Evolutionary conservation across 2,888 invertebrate species (phyloP), one percentile per base, ranked within the genome.

Genomic region (Blomia tropicalis): DNA sequence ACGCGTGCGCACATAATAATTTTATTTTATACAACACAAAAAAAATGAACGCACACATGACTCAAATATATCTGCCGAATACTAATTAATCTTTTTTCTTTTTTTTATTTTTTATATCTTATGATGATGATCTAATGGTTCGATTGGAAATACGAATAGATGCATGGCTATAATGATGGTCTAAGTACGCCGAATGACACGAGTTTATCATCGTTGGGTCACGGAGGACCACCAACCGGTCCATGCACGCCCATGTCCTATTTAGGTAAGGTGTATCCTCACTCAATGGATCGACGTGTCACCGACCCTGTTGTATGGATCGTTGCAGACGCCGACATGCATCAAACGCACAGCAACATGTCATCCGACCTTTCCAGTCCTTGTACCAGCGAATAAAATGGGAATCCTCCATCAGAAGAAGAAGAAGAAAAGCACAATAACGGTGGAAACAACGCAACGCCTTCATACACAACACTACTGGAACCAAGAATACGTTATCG

Each of bases 111-210:
- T 25, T 53, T 53, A 53, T 1, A 43, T 53, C 29, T 76, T 77
- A n/a, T n/a, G n/a, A n/a, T n/a, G n/a, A n/a, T n/a, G n/a, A n/a
- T n/a, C n/a, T n/a, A n/a, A n/a, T n/a, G n/a, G n/a, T n/a, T n/a
- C n/a, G n/a, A n/a, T n/a, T n/a, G n/a, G n/a, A n/a, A n/a, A n/a
- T n/a, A n/a, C n/a, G n/a, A n/a, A 0, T 78, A 89, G 88, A 88
- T 90, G 88, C 89, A 89, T 72, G 89, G 89, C 65, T 89, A 89
- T 73, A 88, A 88, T 73, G 67, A 66, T 41, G 56, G 56, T 2
- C 25, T 56, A 11, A 36, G 29, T 22, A 63, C 63, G 31, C 63
- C 66, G 2, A 66, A 77, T 87, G 69, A 70, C 62, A 68, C 63
- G 64, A 60, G 56, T 41, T 65, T 60, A 54, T 58, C 71, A 73